phyloP scores from a whole-genome alignment of 1,140 invertebrate genomes.

The Mercenaria mercenaria region DNA sequence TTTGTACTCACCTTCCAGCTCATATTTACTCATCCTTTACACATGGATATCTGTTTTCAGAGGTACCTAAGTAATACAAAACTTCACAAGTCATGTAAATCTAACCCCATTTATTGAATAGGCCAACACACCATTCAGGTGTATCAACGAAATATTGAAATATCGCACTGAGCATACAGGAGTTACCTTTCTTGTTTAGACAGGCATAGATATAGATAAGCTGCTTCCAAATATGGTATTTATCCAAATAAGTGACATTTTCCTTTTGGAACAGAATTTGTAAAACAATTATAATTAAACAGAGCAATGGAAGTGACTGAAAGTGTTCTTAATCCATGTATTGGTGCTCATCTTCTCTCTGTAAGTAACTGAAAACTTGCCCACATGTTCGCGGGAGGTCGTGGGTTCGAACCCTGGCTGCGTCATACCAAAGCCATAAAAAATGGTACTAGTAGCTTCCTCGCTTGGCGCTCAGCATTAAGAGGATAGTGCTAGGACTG shows the following conservation, averaged over 20 bases:
- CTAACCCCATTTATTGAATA: conserved; percentile 23
- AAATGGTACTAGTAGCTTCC: no score
- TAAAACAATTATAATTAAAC: no score
- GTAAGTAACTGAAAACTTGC: no score
- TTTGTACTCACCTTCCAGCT: conserved; percentile 34
- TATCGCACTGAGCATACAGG: neutral
- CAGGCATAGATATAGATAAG: conserved; percentile 29
- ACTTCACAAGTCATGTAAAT: conserved; percentile 33
- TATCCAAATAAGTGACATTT: neutral
- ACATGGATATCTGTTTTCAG: neutral
- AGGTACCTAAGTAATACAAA: neutral
- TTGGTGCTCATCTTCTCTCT: no score
- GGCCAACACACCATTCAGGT: neutral
- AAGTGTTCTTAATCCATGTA: no score
- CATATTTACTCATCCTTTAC: conserved; percentile 45
- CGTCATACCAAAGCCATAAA: no score
- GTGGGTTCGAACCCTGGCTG: no score
- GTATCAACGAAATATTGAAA: neutral
- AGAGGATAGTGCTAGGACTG: no score
- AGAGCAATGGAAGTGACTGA: no score
- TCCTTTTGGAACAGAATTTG: neutral
- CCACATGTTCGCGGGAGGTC: no score
- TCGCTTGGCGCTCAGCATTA: no score
- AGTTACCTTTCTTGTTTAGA: conserved; percentile 42
- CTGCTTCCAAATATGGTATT: conserved; percentile 37